Evolutionary conservation across 2,113 vertebrate genomes (phyloP), one percentile per base, ranked within the genome.

Genomic region (Dromaius novaehollandiae): DNA sequence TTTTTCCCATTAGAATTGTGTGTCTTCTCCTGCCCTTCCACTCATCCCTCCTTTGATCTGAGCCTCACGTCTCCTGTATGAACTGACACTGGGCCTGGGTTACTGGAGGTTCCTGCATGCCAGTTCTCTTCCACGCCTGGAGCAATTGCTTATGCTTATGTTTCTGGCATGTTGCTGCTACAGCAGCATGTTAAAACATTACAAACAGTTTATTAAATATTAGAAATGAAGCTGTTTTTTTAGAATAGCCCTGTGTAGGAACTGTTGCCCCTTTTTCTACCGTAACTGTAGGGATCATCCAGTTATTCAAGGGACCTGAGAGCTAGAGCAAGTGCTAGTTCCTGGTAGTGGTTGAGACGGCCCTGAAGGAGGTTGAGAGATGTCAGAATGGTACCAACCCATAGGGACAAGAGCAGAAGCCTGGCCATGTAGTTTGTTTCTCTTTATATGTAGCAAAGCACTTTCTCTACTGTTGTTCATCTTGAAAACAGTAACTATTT

Each of bases 401-500:
- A 56, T 55, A 80, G 21, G 46, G 89, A 73, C 2, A 3, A 95
- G 58, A 16, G 28, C 25, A 79, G 61, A 89, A 89, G 70, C 92
- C 74, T 95, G 81, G 79, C 93, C 70, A 85, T 82, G 63, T 78
- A 87, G 78, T 44, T 82, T 86, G 26, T 89, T 90, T n/a, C 34
- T 51, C 24, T 71, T 71, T 97, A 89, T 91, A 93, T 94, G 95
- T 96, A 95, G 94, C 78, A 94, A 94, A 34, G 8, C 64, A 11
- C n/a, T 69, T 88, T 85, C 82, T 84, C 85, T 94, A 34, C 61
- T 95, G 51, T 76, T 80, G 32, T 85, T 34, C 56, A 19, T 34
- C 17, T 60, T 60, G 56, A 32, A 34, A 60, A 18, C 32, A 56
- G 58, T 60, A 20, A 79, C 51, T 76, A 79, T 82, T 92, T 96